Percentiles rank a stretch among this genome's conserved stretches.
These are phyloP conservation scores for Bombus polaris DNA, from an alignment of 1,140 invertebrate genomes.

Conservation along the genomic window DNA sequence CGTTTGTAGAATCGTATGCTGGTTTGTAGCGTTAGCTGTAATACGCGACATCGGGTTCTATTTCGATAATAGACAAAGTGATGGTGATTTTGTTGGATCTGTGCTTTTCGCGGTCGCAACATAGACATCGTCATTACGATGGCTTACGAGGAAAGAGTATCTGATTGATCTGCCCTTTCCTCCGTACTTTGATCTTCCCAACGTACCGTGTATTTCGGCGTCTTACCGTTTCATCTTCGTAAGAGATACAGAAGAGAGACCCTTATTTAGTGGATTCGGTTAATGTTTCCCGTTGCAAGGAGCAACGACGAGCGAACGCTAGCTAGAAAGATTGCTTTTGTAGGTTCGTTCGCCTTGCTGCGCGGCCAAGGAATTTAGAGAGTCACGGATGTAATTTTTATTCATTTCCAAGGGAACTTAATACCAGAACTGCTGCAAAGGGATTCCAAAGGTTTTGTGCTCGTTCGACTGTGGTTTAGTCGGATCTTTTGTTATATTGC, in stretches of 20 bases:
- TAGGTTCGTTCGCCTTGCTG: neutral
- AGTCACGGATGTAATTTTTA: conserved; percentile 36
- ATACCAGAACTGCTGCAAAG: conserved; percentile 5
- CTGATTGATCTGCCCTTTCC: too few species aligned
- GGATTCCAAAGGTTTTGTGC: conserved; percentile 9
- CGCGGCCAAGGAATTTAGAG: neutral
- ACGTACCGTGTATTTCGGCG: neutral
- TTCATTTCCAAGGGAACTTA: conserved; percentile 29
- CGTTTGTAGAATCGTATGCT: neutral
- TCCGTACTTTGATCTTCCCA: too few species aligned
- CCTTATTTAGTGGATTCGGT: conserved; percentile 29
- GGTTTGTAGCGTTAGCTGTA: too few species aligned
- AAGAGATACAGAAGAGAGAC: neutral
- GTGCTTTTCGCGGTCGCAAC: too few species aligned
- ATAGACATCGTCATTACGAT: too few species aligned
- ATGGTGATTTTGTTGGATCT: neutral
- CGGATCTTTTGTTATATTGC: conserved; percentile 12
- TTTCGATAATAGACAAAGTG: neutral
- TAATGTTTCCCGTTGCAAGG: neutral
- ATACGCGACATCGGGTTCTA: too few species aligned
- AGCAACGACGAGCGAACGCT: neutral
- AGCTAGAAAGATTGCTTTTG: conserved; percentile 19
- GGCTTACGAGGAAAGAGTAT: too few species aligned
- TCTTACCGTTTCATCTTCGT: neutral
- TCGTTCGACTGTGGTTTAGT: neutral